Evolutionary conservation across 2,797 vertebrate species (phyloP), one percentile per base, ranked within the genome.

Genomic region (Mus caroli): DNA sequence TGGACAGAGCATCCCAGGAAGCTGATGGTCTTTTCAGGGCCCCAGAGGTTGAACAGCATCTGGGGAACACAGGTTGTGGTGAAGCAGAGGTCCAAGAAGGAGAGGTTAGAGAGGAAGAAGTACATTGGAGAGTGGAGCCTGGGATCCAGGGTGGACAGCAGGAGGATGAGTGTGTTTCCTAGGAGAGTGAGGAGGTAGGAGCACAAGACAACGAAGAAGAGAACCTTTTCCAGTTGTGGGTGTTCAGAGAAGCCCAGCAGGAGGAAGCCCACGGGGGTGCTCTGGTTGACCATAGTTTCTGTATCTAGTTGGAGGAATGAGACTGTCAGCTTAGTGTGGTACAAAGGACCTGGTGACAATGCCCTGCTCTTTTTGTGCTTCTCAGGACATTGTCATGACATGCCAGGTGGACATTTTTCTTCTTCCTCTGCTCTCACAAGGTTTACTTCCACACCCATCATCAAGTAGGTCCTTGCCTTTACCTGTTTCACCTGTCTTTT

Each of bases 201-300:
- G 37, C 54, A n/a, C 28, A 91, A 43, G 78, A 95, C 40, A 31
- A 86, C 19, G 58, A 75, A 2, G 0, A 95, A 96, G 82, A 96
- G 90, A n/a, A 64, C 37, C 62, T 97, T 96, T 96, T 6, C 96
- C 91, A 64, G 92, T 19, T 1, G 92, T 96, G 87, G 89, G 3
- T 94, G 37, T 71, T 85, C 90, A 58, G 93, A 96, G 92, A 96
- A 96, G 56, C 96, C 95, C 89, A 94, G 82, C 3, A 97, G 95
- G 50, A 97, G 3, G 67, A 96, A 96, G 34, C 78, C 78, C 19
- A 0, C 4, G 0, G 78, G 64, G 58, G 73, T 88, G 37, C 64
- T 96, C 34, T 93, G 77, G 58, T 95, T 96, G 94, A 7, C 22
- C 95, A 88, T 95, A 54, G 22, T 20, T 8, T 64, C 34, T 28